Evolutionary conservation across 2,888 invertebrate genomes (phyloP).

Genomic region (Tanytarsus gracilentus): DNA sequence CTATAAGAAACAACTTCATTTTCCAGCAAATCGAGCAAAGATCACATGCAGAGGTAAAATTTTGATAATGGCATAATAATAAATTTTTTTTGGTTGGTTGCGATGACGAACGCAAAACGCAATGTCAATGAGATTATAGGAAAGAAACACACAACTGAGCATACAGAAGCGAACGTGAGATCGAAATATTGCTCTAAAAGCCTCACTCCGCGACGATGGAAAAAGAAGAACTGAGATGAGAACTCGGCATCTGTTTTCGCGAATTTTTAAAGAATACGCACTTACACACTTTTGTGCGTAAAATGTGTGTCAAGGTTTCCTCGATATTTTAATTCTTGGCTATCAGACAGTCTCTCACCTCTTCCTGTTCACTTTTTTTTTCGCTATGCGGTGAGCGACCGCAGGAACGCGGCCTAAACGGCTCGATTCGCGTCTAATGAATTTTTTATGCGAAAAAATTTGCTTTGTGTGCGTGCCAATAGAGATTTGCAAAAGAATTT

Average conservation of each 20-base stretch:
- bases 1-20: neutral
- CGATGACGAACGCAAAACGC: neutral
- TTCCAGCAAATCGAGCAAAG: neutral
- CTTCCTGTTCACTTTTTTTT: neutral
- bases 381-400: neutral
- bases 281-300: conserved; percentile 5
- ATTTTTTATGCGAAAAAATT: neutral
- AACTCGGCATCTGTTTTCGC: neutral
- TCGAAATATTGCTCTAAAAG: neutral
- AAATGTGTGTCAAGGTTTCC: conserved; percentile 17
- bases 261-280: neutral
- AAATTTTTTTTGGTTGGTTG: too few species aligned
- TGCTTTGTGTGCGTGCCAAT: neutral
- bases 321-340: neutral
- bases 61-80: conserved; percentile 8
- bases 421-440: neutral
- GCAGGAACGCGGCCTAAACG: neutral
- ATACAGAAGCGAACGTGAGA: neutral
- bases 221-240: too few species aligned
- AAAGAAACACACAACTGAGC: neutral
- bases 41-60: neutral
- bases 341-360: neutral
- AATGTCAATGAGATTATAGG: conserved; percentile 15
- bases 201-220: too few species aligned
- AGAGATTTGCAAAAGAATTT: neutral